phyloP scores from a whole-genome alignment of 2,888 invertebrate species.

The Macropis europaea region DNA sequence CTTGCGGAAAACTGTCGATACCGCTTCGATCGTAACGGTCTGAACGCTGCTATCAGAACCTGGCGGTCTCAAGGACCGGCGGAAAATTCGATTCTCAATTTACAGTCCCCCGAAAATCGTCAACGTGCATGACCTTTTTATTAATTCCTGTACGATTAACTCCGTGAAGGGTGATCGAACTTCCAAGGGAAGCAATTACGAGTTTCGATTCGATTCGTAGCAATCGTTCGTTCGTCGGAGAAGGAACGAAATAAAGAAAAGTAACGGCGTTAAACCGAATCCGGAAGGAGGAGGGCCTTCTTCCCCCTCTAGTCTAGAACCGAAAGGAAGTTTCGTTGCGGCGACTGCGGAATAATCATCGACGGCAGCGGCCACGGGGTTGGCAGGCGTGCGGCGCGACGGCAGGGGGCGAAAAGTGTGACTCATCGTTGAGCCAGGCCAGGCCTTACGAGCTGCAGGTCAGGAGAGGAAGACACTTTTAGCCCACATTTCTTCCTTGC shows the following conservation, averaged over 20 bases:
- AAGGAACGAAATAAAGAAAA: background rate
- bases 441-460: slow-evolving; percentile 74
- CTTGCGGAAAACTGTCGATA: slow-evolving; percentile 2
- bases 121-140: too few relatives aligned
- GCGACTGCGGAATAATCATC: slow-evolving; percentile 55
- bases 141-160: too few relatives aligned
- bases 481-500: slow-evolving; percentile 74
- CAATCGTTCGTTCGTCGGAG: too few relatives aligned
- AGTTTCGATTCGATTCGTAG: background rate
- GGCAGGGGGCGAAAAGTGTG: slow-evolving; percentile 57
- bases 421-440: slow-evolving; percentile 74
- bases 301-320: background rate
- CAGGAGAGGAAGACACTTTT: slow-evolving; percentile 76
- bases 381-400: slow-evolving; percentile 46
- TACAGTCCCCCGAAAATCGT: too few relatives aligned
- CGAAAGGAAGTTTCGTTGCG: slow-evolving; percentile 48
- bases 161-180: too few relatives aligned
- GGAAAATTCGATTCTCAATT: background rate
- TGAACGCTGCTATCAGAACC: slow-evolving; percentile 7
- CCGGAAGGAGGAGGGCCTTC: slow-evolving; percentile 25
- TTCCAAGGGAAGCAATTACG: too few relatives aligned
- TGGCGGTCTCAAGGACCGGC: background rate
- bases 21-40: background rate
- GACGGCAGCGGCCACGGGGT: slow-evolving; percentile 53
- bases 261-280: slow-evolving; percentile 16